These are phyloP conservation scores for Diacarnus erythraeanus DNA, from an alignment of 37 sponge, comb jelly and placozoan genomes.

Conservation along the genomic window DNA sequence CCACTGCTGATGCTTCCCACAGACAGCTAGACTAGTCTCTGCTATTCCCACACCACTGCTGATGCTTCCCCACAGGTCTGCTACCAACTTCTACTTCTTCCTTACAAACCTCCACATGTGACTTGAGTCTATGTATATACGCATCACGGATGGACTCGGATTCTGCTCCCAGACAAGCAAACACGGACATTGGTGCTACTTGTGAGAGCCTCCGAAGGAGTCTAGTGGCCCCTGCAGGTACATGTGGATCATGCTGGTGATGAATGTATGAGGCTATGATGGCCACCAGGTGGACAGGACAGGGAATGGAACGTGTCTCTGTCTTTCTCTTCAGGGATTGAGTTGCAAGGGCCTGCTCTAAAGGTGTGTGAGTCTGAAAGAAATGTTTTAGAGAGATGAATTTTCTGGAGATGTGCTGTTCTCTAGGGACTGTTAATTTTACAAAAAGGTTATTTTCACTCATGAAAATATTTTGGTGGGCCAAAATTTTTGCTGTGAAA, in stretches of 20 bases:
- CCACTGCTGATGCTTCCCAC: too few relatives aligned
- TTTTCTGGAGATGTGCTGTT: neutral
- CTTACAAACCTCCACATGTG: conserved; percentile 45
- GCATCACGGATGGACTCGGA: conserved; percentile 63
- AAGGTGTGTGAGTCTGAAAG: conserved; percentile 32
- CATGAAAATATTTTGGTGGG: neutral
- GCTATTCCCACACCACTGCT: too few relatives aligned
- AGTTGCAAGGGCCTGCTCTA: conserved; percentile 60
- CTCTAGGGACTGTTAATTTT: neutral
- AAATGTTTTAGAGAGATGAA: too few relatives aligned
- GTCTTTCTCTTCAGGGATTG: conserved; percentile 12
- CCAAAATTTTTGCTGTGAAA: neutral
- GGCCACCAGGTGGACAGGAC: conserved; percentile 46
- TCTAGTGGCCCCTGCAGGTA: conserved; percentile 50
- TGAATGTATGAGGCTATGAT: conserved; percentile 68
- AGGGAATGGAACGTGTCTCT: neutral
- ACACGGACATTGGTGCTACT: conserved; percentile 80
- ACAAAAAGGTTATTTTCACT: neutral
- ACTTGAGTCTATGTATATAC: conserved; percentile 46
- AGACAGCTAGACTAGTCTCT: too few relatives aligned
- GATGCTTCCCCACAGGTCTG: too few relatives aligned
- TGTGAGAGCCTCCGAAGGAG: conserved; percentile 48
- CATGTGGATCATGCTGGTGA: conserved; percentile 62
- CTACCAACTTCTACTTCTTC: too few relatives aligned
- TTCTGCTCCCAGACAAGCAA: conserved; percentile 67